These are phyloP conservation scores for Pandemis cinnamomeana DNA, from an alignment of 2,888 invertebrate genomes.

Conservation along the genomic window DNA sequence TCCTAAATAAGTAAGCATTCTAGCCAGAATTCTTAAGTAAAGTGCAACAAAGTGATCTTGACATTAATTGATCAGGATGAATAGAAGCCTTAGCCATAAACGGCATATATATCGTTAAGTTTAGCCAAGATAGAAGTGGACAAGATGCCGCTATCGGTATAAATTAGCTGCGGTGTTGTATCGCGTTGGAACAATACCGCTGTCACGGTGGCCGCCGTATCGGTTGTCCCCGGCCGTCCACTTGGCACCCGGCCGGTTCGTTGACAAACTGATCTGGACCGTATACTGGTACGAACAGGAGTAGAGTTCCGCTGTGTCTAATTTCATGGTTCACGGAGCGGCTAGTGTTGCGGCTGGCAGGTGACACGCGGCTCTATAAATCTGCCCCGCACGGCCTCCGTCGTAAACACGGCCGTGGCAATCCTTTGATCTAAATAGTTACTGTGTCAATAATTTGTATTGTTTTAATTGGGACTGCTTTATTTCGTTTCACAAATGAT, in stretches of 20 bases:
- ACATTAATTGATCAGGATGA: neutral
- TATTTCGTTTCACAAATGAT: slow-evolving; percentile 19
- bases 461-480: slow-evolving; percentile 53
- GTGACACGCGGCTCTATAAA: slow-evolving; percentile 77
- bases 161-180: slow-evolving; percentile 76
- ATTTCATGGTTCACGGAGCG: slow-evolving; percentile 58
- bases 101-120: slow-evolving; percentile 45
- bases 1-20: too few species aligned
- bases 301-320: slow-evolving; percentile 49
- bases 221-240: slow-evolving; percentile 63
- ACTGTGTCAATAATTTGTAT: slow-evolving; percentile 67
- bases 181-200: slow-evolving; percentile 73
- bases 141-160: slow-evolving; percentile 74
- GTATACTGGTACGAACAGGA: slow-evolving; percentile 49
- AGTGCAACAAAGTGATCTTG: neutral
- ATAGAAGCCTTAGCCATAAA: slow-evolving; percentile 10
- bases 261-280: slow-evolving; percentile 48
- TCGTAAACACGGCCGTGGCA: slow-evolving; percentile 67
- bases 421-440: slow-evolving; percentile 66
- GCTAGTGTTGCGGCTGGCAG: slow-evolving; percentile 76
- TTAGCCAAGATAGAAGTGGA: slow-evolving; percentile 56
- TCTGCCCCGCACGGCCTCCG: slow-evolving; percentile 62
- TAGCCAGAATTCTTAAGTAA: neutral
- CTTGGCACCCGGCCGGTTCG: slow-evolving; percentile 54
- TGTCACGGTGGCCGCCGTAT: slow-evolving; percentile 74